Conservation (phyloP, 2,888 invertebrate genomes). For the Plutella xylostella region DNA sequence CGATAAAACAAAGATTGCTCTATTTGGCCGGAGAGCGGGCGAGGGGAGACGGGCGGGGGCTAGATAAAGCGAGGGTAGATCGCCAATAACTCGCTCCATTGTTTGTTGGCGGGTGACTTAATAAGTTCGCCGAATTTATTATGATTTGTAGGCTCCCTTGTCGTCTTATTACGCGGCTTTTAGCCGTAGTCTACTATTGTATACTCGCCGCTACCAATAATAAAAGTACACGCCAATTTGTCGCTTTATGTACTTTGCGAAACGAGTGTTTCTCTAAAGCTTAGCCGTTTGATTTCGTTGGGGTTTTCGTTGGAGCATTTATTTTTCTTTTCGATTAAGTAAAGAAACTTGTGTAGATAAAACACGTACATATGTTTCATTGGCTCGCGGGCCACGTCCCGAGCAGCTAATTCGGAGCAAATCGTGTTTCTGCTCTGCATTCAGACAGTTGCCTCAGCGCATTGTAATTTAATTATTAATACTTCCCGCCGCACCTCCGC, state of each 20-base stretch:
- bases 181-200: slow-evolving; percentile 37
- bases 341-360: background rate
- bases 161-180: slow-evolving; percentile 55
- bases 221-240: slow-evolving; percentile 1
- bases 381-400: slow-evolving; percentile 10
- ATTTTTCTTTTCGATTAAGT: background rate
- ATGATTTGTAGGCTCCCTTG: slow-evolving; percentile 61
- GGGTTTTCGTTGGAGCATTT: background rate
- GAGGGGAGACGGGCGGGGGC: slow-evolving; percentile 28
- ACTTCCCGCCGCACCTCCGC: no score
- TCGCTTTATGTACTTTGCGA: background rate
- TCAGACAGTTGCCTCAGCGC: slow-evolving; percentile 5
- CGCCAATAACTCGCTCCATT: slow-evolving; percentile 64
- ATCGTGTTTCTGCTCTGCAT: slow-evolving; percentile 14
- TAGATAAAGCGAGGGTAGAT: slow-evolving; percentile 61
- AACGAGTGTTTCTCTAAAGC: background rate
- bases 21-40: slow-evolving; percentile 37
- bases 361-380: background rate
- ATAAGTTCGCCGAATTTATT: slow-evolving; percentile 66
- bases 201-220: slow-evolving; percentile 19
- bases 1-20: slow-evolving; percentile 58
- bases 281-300: background rate
- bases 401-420: slow-evolving; percentile 11
- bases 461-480: slow-evolving; percentile 6
- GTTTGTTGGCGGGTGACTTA: slow-evolving; percentile 66